Conservation (phyloP, 1,140 invertebrate genomes). For the Lerema accius region DNA sequence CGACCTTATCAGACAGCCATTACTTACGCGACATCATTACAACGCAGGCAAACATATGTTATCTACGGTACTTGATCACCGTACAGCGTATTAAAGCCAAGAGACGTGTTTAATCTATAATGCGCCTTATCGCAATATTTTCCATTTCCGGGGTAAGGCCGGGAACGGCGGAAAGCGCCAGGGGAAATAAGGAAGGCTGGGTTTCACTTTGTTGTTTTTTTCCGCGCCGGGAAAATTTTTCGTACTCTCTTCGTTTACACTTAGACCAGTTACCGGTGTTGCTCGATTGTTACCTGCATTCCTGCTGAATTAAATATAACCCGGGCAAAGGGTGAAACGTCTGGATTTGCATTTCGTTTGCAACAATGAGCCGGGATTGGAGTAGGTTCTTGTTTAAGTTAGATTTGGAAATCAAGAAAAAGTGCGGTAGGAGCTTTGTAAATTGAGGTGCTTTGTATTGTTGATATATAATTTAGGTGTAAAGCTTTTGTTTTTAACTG, state of each 20-base stretch:
- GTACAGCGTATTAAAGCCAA: constrained; percentile 61
- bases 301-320: constrained; percentile 79
- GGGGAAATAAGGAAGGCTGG: constrained; percentile 80
- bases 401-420: constrained; percentile 42
- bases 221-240: constrained; percentile 65
- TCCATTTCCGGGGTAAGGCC: constrained; percentile 74
- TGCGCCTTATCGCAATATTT: constrained; percentile 82
- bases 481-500: constrained; percentile 14
- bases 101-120: constrained; percentile 79
- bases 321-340: constrained; percentile 72
- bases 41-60: constrained; percentile 53
- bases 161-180: constrained; percentile 72
- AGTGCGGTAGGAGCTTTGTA: constrained; percentile 19
- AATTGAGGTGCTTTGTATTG: constrained; percentile 23
- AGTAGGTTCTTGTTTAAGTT: constrained; percentile 66
- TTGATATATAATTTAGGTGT: constrained; percentile 9
- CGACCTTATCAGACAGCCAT: constrained; percentile 56
- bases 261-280: constrained; percentile 77
- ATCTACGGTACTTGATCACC: constrained; percentile 58
- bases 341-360: constrained; percentile 79
- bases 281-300: constrained; percentile 76
- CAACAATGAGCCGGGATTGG: constrained; percentile 61
- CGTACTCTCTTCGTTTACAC: constrained; percentile 79
- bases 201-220: constrained; percentile 79
- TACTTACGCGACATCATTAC: constrained; percentile 63